Conservation (phyloP, 2,113 vertebrate species). For the Addax nasomaculatus region DNA sequence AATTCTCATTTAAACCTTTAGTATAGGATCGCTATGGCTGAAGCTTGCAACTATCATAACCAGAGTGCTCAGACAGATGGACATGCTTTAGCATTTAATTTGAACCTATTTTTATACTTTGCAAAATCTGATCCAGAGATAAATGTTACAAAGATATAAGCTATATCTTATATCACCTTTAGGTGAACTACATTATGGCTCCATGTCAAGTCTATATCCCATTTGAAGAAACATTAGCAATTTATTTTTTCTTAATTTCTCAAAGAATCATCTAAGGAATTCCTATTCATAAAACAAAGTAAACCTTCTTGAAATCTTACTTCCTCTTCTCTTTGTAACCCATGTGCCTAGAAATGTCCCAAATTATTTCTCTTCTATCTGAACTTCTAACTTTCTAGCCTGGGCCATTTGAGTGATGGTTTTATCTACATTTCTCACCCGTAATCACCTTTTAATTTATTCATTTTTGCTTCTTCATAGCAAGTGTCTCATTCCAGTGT, state of each 20-base stretch:
- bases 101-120: background rate
- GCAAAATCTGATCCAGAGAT: background rate
- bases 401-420: background rate
- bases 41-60: background rate
- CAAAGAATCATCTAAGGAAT: background rate
- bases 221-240: background rate
- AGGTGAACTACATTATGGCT: background rate
- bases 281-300: background rate
- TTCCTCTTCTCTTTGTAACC: background rate
- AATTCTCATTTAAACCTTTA: slow-evolving; percentile 16
- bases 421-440: background rate
- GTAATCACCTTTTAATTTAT: background rate
- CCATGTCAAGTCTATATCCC: background rate
- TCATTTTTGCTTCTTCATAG: background rate
- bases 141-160: background rate
- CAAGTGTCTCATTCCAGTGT: background rate
- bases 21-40: background rate
- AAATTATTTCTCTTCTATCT: background rate
- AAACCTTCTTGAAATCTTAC: background rate
- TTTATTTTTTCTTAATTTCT: background rate
- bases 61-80: background rate
- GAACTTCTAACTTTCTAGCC: background rate
- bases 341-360: background rate
- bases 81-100: background rate
- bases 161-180: background rate